A percentile compares a stretch with the other conserved stretches of the same genome.
phyloP scores from a whole-genome alignment of 2,888 invertebrate species.

The Copidosoma aretas region DNA sequence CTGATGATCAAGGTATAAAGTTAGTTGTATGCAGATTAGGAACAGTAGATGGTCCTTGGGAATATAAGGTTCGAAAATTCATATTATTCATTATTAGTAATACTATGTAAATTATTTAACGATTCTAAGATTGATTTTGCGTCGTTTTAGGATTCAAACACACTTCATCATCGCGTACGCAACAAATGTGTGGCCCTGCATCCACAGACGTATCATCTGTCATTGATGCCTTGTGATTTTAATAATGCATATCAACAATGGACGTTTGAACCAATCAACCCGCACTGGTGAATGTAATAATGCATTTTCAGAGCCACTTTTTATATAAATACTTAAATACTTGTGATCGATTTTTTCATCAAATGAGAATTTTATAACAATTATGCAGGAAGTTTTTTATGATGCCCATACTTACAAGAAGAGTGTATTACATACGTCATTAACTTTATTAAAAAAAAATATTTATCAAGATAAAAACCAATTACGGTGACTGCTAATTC shows the following conservation, averaged over 20 bases:
- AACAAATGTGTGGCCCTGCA: constrained; percentile 85
- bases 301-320: too few relatives aligned
- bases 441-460: too few relatives aligned
- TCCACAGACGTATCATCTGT: constrained; percentile 79
- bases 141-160: constrained; percentile 66
- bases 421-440: too few relatives aligned
- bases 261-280: constrained; percentile 79
- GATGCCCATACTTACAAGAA: too few relatives aligned
- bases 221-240: constrained; percentile 82
- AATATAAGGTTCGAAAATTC: constrained; percentile 71
- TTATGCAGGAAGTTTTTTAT: background rate
- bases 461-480: too few relatives aligned
- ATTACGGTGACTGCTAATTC: too few relatives aligned
- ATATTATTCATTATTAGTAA: background rate
- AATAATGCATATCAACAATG: constrained; percentile 89
- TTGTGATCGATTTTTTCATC: too few relatives aligned
- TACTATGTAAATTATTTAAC: background rate
- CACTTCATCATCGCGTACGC: constrained; percentile 77
- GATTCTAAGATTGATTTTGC: background rate
- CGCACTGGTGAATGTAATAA: constrained; percentile 66
- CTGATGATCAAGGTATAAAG: constrained; percentile 84
- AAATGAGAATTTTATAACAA: constrained; percentile 12
- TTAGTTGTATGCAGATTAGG: constrained; percentile 90
- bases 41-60: constrained; percentile 94
- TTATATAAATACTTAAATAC: too few relatives aligned